Conservation (phyloP, 2,888 invertebrate species). For the Monochamus alternatus region DNA sequence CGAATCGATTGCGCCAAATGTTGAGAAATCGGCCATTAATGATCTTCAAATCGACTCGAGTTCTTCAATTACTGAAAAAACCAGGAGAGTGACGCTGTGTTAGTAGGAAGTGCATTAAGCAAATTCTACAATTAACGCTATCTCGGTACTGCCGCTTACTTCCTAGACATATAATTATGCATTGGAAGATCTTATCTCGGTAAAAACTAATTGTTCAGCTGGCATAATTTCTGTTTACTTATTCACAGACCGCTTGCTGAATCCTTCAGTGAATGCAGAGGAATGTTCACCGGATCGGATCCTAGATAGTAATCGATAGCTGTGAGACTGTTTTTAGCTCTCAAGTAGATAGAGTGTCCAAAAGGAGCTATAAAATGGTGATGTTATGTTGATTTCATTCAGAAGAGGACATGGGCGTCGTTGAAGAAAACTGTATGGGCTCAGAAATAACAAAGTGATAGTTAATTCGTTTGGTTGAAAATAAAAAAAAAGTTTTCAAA, state of each 20-base stretch:
- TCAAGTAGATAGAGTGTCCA: neutral
- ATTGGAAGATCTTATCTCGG: neutral
- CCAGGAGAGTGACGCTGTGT: neutral
- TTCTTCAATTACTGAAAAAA: no score
- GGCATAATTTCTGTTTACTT: neutral
- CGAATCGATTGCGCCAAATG: no score
- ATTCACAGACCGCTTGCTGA: conserved; percentile 6
- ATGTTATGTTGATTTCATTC: neutral
- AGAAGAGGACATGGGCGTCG: neutral
- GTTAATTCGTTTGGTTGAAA: no score
- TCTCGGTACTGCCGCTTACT: neutral
- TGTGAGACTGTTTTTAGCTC: conserved; percentile 27
- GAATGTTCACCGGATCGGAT: conserved; percentile 34
- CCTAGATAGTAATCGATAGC: conserved; percentile 42
- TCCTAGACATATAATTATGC: neutral
- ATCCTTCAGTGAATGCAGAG: conserved; percentile 10
- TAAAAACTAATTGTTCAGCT: neutral
- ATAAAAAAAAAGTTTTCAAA: no score
- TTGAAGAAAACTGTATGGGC: neutral
- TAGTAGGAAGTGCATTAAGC: neutral
- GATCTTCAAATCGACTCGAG: no score
- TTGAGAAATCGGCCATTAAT: no score
- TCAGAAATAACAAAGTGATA: no score
- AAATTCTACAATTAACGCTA: neutral
- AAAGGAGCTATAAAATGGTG: neutral